phyloP scores from a whole-genome alignment of 2,888 invertebrate species.

The Drosophila niveifrons region DNA sequence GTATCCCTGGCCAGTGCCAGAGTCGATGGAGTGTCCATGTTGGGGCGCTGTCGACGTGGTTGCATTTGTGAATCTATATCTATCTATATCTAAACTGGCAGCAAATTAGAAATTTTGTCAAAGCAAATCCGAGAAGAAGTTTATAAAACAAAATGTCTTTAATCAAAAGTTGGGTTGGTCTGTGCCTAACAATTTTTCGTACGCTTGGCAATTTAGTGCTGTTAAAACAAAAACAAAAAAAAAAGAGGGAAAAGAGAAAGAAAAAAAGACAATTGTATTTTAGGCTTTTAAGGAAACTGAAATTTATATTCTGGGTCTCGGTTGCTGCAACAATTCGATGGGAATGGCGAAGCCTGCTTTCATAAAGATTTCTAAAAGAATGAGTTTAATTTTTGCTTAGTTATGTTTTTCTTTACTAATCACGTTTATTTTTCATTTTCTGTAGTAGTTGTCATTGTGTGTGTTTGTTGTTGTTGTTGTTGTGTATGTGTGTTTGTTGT shows the following conservation, averaged over 20 bases:
- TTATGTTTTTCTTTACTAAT: slow-evolving; percentile 62
- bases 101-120: slow-evolving; percentile 45
- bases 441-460: slow-evolving; percentile 59
- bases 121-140: slow-evolving; percentile 26
- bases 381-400: slow-evolving; percentile 11
- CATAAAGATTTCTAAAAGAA: slow-evolving; percentile 13
- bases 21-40: slow-evolving; percentile 20
- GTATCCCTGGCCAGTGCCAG: slow-evolving; percentile 14
- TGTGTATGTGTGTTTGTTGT: slow-evolving; percentile 16
- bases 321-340: slow-evolving; percentile 30
- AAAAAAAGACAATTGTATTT: slow-evolving; percentile 15
- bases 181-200: slow-evolving; percentile 51
- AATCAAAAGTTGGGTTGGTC: slow-evolving; percentile 43
- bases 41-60: slow-evolving; percentile 49
- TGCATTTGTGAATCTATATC: slow-evolving; percentile 41
- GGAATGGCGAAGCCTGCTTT: slow-evolving; percentile 45
- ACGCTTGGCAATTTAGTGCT: slow-evolving; percentile 53
- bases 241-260: too few relatives aligned
- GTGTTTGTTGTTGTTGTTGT: slow-evolving; percentile 18
- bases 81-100: slow-evolving; percentile 23
- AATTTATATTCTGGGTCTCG: slow-evolving; percentile 47
- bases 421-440: slow-evolving; percentile 72
- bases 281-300: slow-evolving; percentile 32
- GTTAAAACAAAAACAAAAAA: slow-evolving; percentile 20
- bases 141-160: slow-evolving; percentile 22